Evolutionary conservation across 2,888 invertebrate species (phyloP).

Genomic region (Macrophya alboannulata): DNA sequence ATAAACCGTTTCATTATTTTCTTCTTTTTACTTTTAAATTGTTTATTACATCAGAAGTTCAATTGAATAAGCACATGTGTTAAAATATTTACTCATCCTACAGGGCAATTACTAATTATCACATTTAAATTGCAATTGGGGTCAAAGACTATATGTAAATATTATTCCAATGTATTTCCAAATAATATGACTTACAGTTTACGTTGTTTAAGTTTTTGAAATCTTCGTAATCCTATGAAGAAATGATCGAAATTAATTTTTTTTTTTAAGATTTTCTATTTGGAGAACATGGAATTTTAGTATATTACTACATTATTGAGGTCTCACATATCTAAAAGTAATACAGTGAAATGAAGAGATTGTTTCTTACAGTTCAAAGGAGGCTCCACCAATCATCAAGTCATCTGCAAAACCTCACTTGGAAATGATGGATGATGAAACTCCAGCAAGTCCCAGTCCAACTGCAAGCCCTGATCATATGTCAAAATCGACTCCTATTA

Average conservation of each 20-base stretch:
- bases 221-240: background rate
- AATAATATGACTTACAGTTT: background rate
- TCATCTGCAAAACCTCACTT: constrained; percentile 55
- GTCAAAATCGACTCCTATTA: constrained; percentile 73
- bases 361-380: constrained; percentile 40
- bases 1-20: constrained; percentile 20
- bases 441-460: constrained; percentile 81
- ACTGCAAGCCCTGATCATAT: constrained; percentile 73
- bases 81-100: background rate
- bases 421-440: constrained; percentile 69
- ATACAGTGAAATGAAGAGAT: constrained; percentile 20
- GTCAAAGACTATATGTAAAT: no score
- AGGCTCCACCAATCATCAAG: background rate
- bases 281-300: background rate
- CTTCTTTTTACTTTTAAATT: background rate
- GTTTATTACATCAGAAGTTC: background rate
- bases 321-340: background rate
- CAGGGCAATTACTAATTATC: background rate
- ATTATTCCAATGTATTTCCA: no score
- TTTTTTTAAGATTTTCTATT: no score
- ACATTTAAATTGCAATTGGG: background rate
- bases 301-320: background rate
- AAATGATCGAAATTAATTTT: background rate
- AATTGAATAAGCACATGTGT: background rate
- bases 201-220: background rate